Evolutionary conservation across 2,113 vertebrate species (phyloP), one percentile per base, ranked within the genome.

Genomic region (Alligator mississippiensis): DNA sequence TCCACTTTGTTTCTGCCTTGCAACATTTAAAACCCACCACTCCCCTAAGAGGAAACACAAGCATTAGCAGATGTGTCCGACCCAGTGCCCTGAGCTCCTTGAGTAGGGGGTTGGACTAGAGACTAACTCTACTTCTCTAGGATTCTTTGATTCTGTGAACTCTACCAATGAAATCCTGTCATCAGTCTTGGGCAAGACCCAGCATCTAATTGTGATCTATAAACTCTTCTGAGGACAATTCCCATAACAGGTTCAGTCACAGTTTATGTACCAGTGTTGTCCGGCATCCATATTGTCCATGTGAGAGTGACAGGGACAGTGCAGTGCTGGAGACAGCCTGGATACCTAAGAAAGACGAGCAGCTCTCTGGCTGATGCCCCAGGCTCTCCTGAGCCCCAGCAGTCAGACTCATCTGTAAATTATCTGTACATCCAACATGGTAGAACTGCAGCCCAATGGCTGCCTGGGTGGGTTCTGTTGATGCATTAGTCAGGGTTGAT

Each of bases 261-360:
- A 2, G 68, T 18, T 34, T 21, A 18, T 34, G 68, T 34, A 11
- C 30, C 13, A 70, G 21, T 5, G 18, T 38, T 38, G 18, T 30
- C 30, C 2, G 68, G 68, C 68, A 70, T 17, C 30, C 3, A 11
- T 10, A 18, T 21, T 34, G 66, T 34, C 30, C 19, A 19, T 8
- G 7, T 18, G 66, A 30, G 30, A 22, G 9, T 13, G 18, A 18
- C 19, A 3, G 11, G 18, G 68, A 17, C 68, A 70, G 68, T 6
- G 4, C 30, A 22, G 5, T 10, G n/a, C 68, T 70, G 68, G n/a
- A 0, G 98, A 99, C 95, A 96, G 89, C 15, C 95, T 99, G 94
- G 98, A 99, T 70, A 79, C 85, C 18, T 34, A 28, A 22, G 58
- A 74, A 25, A 30, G 89, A 93, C 77, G 75, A 82, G 75, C 95